These are phyloP conservation scores for Falcunculus frontatus DNA, from an alignment of 2,113 vertebrate genomes.

Conservation along the genomic window DNA sequence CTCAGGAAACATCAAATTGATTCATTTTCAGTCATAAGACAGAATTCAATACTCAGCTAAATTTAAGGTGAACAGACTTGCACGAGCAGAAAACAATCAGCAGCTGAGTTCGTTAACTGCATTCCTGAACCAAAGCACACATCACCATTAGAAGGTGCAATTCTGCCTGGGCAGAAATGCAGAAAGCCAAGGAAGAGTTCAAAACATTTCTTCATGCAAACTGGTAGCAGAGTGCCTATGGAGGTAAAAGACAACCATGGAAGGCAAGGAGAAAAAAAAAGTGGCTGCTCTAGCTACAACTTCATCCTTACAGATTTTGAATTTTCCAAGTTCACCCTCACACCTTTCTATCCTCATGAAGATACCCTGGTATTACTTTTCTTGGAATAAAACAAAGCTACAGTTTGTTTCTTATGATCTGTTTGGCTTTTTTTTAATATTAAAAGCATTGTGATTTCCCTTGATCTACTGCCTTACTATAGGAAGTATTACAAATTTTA, in stretches of 20 bases:
- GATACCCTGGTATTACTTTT: not conserved
- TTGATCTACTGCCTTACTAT: not conserved
- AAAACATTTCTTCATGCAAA: not conserved
- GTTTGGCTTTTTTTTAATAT: not conserved
- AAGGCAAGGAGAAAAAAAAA: not conserved
- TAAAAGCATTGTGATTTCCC: not conserved
- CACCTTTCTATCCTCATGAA: not conserved
- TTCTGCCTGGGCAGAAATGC: not conserved
- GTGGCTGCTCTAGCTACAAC: not conserved
- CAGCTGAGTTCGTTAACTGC: not conserved
- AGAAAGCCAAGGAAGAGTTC: not conserved
- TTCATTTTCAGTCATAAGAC: not conserved
- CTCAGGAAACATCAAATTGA: not conserved
- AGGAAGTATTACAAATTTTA: not conserved
- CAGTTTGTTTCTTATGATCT: not conserved
- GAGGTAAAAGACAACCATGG: rapidly evolving
- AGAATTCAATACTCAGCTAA: not conserved
- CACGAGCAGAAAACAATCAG: not conserved
- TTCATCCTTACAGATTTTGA: not conserved
- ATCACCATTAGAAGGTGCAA: not conserved
- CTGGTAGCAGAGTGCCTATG: not conserved
- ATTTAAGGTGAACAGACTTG: not conserved
- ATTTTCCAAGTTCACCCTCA: not conserved
- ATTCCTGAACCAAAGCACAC: not conserved
- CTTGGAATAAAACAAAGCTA: not conserved